Evolutionary conservation across 2,888 invertebrate species (phyloP).

Genomic region (Sarcophaga subvicina): DNA sequence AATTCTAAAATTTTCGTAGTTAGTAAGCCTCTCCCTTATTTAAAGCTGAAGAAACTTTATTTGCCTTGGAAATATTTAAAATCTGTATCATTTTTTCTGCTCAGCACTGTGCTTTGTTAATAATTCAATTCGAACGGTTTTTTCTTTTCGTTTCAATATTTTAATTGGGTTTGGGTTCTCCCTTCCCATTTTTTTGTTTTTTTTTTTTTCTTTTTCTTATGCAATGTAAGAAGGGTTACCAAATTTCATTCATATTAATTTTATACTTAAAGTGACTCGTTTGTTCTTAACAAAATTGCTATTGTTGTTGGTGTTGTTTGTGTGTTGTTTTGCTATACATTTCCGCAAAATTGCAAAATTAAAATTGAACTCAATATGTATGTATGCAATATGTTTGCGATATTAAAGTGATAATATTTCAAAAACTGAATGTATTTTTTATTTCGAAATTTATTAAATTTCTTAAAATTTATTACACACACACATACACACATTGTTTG

Average conservation of each 20-base stretch:
- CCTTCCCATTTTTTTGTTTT: conserved; percentile 15
- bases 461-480: not conserved
- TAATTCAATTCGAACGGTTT: too few species aligned
- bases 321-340: not conserved
- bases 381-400: not conserved
- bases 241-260: conserved; percentile 56
- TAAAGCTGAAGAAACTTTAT: too few species aligned
- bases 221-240: conserved; percentile 37
- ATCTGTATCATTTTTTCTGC: too few species aligned
- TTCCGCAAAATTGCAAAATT: not conserved
- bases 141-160: too few species aligned
- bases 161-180: not conserved
- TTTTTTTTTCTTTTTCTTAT: conserved; percentile 6
- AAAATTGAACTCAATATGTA: not conserved
- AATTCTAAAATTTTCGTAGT: too few species aligned
- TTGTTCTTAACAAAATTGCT: not conserved
- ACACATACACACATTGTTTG: not conserved
- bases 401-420: not conserved
- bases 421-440: not conserved
- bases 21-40: too few species aligned
- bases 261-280: not conserved
- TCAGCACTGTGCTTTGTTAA: too few species aligned
- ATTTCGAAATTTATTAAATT: not conserved
- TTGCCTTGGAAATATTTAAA: too few species aligned
- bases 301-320: not conserved